Conservation (phyloP, 37 sponge, comb jelly and placozoan genomes). For the Cliona cf. orientalis region DNA sequence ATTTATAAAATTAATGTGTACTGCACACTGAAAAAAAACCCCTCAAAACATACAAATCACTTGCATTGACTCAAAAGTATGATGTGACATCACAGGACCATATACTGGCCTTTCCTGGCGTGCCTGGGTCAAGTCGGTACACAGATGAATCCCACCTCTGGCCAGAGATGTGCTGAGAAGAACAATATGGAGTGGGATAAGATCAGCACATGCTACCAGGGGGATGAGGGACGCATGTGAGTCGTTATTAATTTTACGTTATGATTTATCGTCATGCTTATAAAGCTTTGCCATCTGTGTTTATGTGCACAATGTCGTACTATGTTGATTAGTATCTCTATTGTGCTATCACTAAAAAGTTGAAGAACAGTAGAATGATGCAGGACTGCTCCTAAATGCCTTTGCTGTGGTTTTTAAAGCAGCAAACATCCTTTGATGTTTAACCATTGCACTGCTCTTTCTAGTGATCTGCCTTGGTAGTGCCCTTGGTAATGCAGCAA, state of each 20-base stretch:
- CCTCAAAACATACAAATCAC: background rate
- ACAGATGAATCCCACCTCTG: constrained; percentile 35
- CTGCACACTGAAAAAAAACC: too few relatives aligned
- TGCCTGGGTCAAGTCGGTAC: constrained; percentile 55
- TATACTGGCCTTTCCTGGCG: constrained; percentile 78
- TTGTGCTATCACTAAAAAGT: too few relatives aligned
- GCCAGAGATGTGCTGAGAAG: constrained; percentile 58
- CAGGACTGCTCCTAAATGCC: too few relatives aligned
- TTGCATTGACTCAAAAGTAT: background rate
- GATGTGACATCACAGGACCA: too few relatives aligned
- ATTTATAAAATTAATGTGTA: too few relatives aligned
- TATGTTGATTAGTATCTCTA: too few relatives aligned
- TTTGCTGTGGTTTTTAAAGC: too few relatives aligned
- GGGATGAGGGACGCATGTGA: constrained; percentile 61
- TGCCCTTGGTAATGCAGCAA: background rate
- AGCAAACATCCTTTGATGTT: too few relatives aligned
- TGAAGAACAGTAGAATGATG: too few relatives aligned
- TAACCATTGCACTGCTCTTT: too few relatives aligned
- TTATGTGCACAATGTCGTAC: too few relatives aligned
- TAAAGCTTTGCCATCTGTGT: background rate
- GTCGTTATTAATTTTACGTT: background rate
- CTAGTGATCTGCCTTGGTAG: too few relatives aligned
- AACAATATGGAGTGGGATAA: constrained; percentile 56
- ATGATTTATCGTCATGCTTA: background rate
- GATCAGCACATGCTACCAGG: constrained; percentile 49